Conservation (phyloP, 1,140 invertebrate species). For the Mesaphorura yosii region DNA sequence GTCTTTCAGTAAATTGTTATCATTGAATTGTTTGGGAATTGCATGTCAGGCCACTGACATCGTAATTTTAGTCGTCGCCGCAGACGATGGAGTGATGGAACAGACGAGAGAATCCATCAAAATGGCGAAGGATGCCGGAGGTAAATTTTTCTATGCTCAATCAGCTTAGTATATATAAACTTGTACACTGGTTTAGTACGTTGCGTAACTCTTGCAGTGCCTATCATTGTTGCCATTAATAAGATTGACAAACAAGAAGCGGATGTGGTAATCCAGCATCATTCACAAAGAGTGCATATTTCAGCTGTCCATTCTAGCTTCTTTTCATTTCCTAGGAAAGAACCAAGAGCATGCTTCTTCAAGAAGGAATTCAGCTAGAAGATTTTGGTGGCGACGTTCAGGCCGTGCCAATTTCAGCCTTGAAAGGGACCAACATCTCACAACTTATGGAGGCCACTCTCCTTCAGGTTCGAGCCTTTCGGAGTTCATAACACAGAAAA, state of each 20-base stretch:
- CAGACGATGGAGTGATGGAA: conserved; percentile 97
- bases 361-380: conserved; percentile 72
- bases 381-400: conserved; percentile 85
- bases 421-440: conserved; percentile 68
- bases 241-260: conserved; percentile 90
- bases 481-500: neutral
- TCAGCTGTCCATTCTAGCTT: conserved; percentile 10
- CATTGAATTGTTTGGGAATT: neutral
- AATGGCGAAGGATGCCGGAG: conserved; percentile 61
- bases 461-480: conserved; percentile 38
- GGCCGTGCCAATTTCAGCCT: conserved; percentile 79
- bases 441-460: conserved; percentile 71
- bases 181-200: neutral
- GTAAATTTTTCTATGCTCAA: too few relatives aligned
- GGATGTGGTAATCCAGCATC: too few relatives aligned
- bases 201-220: conserved; percentile 51
- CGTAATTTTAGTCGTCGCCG: conserved; percentile 91
- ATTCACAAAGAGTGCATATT: conserved; percentile 39
- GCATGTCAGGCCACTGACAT: conserved; percentile 66
- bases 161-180: neutral
- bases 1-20: too few relatives aligned
- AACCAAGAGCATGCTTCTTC: conserved; percentile 58
- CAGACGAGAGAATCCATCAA: conserved; percentile 77
- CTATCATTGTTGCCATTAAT: conserved; percentile 96
- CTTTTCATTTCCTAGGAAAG: conserved; percentile 53